Conservation (phyloP, 2,888 invertebrate species). For the Heteropelma amictum region DNA sequence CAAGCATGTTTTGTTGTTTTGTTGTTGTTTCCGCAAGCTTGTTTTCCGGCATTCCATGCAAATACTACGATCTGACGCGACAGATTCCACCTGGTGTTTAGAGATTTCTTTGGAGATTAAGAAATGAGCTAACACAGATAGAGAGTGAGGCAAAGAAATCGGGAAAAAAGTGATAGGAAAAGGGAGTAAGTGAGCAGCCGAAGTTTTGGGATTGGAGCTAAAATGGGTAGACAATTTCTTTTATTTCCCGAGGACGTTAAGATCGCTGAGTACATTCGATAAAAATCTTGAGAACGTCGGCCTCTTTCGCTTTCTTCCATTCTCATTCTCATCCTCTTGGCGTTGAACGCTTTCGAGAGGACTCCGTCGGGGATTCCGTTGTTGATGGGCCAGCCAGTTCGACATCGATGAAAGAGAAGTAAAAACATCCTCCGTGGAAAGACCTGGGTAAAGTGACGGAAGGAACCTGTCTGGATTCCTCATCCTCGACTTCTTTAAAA, state of each 20-base stretch:
- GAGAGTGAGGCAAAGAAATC: constrained; percentile 23
- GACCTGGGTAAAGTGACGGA: constrained; percentile 57
- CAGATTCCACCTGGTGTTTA: too few relatives aligned
- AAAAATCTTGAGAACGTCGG: constrained; percentile 66
- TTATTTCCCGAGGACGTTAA: constrained; percentile 55
- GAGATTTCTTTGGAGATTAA: constrained; percentile 48
- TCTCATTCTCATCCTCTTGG: constrained; percentile 38
- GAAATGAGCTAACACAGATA: constrained; percentile 34
- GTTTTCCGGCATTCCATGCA: too few relatives aligned
- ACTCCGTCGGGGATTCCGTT: constrained; percentile 59
- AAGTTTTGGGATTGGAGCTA: constrained; percentile 63
- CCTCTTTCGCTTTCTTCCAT: constrained; percentile 18
- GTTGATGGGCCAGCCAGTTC: constrained; percentile 38
- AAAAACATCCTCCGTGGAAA: constrained; percentile 55
- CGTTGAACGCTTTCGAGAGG: constrained; percentile 60
- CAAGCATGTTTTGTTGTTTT: too few relatives aligned
- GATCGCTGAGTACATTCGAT: constrained; percentile 58
- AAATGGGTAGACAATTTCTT: constrained; percentile 46
- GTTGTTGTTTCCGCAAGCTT: too few relatives aligned
- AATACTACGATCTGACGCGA: too few relatives aligned
- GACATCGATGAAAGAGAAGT: constrained; percentile 39
- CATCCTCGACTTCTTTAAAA: constrained; percentile 14
- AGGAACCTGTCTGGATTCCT: constrained; percentile 30
- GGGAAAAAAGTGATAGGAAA: constrained; percentile 19
- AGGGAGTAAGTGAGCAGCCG: constrained; percentile 54